Evolutionary conservation across 2,888 invertebrate genomes (phyloP).

Genomic region (Melinopterus prodromus): DNA sequence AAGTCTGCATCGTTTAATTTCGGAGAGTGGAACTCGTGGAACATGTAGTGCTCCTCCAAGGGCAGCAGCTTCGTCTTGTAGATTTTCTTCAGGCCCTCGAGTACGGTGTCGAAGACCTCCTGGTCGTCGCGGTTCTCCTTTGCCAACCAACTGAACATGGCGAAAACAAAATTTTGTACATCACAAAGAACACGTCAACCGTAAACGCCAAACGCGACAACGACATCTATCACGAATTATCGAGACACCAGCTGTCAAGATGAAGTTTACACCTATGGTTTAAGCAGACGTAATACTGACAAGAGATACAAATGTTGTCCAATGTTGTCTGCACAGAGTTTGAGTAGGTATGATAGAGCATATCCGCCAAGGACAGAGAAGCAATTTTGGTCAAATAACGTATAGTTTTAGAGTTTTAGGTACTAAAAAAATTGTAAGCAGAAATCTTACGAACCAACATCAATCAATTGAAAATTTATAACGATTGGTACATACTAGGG

Average conservation of each 20-base stretch:
- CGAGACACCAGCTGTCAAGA: slow-evolving; percentile 29
- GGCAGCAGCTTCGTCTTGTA: slow-evolving; percentile 92
- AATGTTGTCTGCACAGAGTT: too few relatives aligned
- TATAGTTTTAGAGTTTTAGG: too few relatives aligned
- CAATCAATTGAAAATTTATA: too few relatives aligned
- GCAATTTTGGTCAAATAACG: too few relatives aligned
- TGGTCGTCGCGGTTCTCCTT: slow-evolving; percentile 69
- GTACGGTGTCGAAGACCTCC: slow-evolving; percentile 86
- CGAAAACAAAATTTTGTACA: slow-evolving; percentile 47
- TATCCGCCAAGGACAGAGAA: too few relatives aligned
- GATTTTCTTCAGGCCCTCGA: slow-evolving; percentile 92
- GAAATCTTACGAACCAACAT: too few relatives aligned
- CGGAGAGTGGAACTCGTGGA: slow-evolving; percentile 96
- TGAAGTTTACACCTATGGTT: slow-evolving; percentile 13
- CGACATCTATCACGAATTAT: neutral
- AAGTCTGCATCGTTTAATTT: slow-evolving; percentile 96
- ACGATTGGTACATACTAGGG: too few relatives aligned
- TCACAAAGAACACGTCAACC: slow-evolving; percentile 16
- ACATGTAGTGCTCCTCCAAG: slow-evolving; percentile 87
- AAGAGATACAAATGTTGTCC: too few relatives aligned
- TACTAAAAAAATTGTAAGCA: too few relatives aligned
- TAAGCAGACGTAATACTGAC: too few relatives aligned
- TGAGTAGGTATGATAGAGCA: too few relatives aligned
- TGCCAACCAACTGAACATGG: slow-evolving; percentile 86
- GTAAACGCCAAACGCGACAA: slow-evolving; percentile 5